phyloP scores from a whole-genome alignment of 2,113 vertebrate species.

The Opisthocomus hoazin region DNA sequence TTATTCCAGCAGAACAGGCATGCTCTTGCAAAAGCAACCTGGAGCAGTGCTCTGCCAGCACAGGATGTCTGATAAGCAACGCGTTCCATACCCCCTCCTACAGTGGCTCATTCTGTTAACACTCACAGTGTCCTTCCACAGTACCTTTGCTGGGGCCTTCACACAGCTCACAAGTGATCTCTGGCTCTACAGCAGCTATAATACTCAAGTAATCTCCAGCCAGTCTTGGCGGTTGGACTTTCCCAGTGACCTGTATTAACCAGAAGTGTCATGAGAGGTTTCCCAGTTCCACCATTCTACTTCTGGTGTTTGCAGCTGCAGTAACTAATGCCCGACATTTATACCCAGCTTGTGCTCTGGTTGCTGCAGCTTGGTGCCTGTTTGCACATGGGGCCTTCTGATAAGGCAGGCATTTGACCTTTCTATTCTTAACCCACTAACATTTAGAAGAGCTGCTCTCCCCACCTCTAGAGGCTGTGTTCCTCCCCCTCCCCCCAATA shows the following conservation, averaged over 20 bases:
- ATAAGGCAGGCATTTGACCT: conserved; percentile 62
- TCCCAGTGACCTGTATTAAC: conserved; percentile 54
- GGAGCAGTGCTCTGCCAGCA: background rate
- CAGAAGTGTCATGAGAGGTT: conserved; percentile 60
- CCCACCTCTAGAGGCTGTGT: conserved; percentile 9
- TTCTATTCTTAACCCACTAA: conserved; percentile 62
- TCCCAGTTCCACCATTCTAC: conserved; percentile 36
- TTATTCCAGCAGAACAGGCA: background rate
- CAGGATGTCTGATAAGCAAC: background rate
- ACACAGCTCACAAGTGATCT: background rate
- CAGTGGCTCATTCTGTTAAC: background rate
- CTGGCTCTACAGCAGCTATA: background rate
- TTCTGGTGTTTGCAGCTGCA: conserved; percentile 20
- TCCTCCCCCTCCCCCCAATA: background rate
- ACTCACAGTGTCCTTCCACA: background rate
- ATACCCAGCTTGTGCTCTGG: background rate
- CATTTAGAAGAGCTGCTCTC: conserved; percentile 49
- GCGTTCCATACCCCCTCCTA: accelerated
- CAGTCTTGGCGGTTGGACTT: conserved; percentile 57
- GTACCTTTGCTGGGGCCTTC: background rate
- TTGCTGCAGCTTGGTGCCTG: background rate
- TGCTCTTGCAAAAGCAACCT: background rate
- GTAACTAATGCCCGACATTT: background rate
- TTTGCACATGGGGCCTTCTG: conserved; percentile 39
- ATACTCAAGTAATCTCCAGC: background rate